Base-by-base conservation (phyloP, 1,140 invertebrate species). In the Pemphigus obesinymphae region DNA sequence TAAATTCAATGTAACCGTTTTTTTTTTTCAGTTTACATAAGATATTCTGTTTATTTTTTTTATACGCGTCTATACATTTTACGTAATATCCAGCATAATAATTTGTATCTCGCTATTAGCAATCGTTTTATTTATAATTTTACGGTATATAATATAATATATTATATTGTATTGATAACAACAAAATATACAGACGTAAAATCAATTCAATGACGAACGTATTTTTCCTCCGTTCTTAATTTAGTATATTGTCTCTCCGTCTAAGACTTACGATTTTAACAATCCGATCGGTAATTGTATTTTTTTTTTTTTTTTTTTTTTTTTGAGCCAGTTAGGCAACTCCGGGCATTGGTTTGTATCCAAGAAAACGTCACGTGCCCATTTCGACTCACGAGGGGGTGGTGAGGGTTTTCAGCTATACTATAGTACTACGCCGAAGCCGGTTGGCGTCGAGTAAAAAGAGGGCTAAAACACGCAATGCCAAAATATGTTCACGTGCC, bases 251-350 rank as follows among this genome's bases (percentile, higher is more conserved):
- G 70, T 73, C 29, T n/a, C n/a, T n/a, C n/a, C n/a, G n/a, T 73
- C 26, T 5, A 10, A 23, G 45, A 73, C 43, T 70, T 26, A 70
- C 11, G 29, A 8, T 50, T 48, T 45, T 26, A 45, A 70, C 45
- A 73, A 73, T n/a, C 17, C 37, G 76, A 80, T 61, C 55, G 10
- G 34, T 80, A 63, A 80, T 80, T 80, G 76, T 45, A 78, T 78
- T 13, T 55, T 78, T n/a, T n/a, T n/a, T n/a, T n/a, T n/a, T n/a
- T n/a, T n/a, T n/a, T n/a, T n/a, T n/a, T n/a, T n/a, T n/a, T 75
- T 70, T 78, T 58, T 40, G 75, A 78, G 75, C 53, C 75, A 78
- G 53, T 78, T 78, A 78, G 50, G 37, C 72, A 58, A 78, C 53
- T 55, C 11, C n/a, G 17, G 20, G 8, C 37, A 80, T 80, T 80